These are phyloP conservation scores for Synanthedon tipuliformis DNA, from an alignment of 2,888 invertebrate species.

Conservation along the genomic window DNA sequence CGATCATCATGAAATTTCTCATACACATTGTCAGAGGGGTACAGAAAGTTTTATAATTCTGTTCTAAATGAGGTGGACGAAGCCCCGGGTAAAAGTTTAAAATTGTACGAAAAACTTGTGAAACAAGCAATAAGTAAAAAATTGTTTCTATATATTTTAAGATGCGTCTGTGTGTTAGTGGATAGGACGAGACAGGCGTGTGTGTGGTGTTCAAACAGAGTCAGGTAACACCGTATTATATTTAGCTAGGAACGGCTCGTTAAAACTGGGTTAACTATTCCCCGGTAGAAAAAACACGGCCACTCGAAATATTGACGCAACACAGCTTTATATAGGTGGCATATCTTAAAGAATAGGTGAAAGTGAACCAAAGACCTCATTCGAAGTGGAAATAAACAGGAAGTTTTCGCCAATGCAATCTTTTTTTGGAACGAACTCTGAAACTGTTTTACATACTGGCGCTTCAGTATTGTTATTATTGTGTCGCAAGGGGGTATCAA, in stretches of 20 bases:
- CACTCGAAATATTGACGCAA: slow-evolving; percentile 51
- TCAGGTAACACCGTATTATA: slow-evolving; percentile 43
- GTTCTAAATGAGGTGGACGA: too few species aligned
- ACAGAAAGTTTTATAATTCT: too few species aligned
- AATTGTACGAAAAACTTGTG: too few species aligned
- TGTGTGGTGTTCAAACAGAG: slow-evolving; percentile 22
- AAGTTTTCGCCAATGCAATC: slow-evolving; percentile 17
- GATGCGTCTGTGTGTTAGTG: background rate
- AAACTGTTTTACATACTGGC: too few species aligned
- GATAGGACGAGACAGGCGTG: background rate
- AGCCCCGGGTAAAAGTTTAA: too few species aligned
- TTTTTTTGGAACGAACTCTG: too few species aligned
- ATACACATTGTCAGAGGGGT: too few species aligned
- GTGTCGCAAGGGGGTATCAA: too few species aligned
- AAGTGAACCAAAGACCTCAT: slow-evolving; percentile 49
- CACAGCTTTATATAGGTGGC: slow-evolving; percentile 23
- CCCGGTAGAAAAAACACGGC: slow-evolving; percentile 46
- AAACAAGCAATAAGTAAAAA: too few species aligned
- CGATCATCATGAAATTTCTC: too few species aligned
- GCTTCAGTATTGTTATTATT: too few species aligned
- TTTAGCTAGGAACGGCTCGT: slow-evolving; percentile 24
- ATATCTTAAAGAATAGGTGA: slow-evolving; percentile 24
- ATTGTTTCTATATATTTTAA: too few species aligned
- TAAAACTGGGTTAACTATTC: slow-evolving; percentile 64
- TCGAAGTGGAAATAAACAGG: slow-evolving; percentile 40